Evolutionary conservation across 35 echinoderm and acorn worm species (phyloP).

Genomic region (Heliocidaris tuberculata): DNA sequence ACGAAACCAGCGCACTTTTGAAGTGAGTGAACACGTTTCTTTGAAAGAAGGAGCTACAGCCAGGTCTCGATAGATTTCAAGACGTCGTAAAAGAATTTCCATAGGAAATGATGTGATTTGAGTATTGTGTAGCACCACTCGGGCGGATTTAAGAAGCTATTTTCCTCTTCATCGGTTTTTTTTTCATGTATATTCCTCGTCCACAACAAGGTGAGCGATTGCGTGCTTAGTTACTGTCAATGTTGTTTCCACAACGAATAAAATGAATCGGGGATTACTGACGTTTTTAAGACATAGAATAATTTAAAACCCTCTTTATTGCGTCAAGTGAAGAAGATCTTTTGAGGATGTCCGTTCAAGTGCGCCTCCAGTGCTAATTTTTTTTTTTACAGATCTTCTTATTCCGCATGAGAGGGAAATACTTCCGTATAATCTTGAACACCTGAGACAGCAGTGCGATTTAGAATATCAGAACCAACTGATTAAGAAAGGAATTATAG

Average conservation of each 20-base stretch:
- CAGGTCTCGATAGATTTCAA: not conserved
- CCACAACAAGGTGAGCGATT: not conserved
- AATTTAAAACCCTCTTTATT: not conserved
- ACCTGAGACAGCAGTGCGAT: too few species aligned
- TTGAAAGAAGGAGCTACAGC: not conserved
- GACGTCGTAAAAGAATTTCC: not conserved
- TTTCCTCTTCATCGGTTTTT: not conserved
- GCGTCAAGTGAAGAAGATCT: not conserved
- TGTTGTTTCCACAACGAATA: not conserved
- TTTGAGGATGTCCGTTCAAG: not conserved
- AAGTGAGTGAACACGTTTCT: not conserved
- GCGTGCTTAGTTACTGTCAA: not conserved
- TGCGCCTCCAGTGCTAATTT: not conserved
- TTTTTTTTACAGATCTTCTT: not conserved
- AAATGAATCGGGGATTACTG: not conserved
- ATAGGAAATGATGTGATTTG: not conserved
- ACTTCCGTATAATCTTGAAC: not conserved
- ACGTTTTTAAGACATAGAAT: not conserved
- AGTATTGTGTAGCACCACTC: not conserved
- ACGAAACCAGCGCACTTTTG: not conserved
- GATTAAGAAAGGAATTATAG: too few species aligned
- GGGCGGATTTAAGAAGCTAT: not conserved
- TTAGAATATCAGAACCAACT: too few species aligned
- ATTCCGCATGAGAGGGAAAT: not conserved
- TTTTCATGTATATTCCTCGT: not conserved